Conservation (phyloP, 2,113 vertebrate genomes). For the Melanostigma gelatinosum region DNA sequence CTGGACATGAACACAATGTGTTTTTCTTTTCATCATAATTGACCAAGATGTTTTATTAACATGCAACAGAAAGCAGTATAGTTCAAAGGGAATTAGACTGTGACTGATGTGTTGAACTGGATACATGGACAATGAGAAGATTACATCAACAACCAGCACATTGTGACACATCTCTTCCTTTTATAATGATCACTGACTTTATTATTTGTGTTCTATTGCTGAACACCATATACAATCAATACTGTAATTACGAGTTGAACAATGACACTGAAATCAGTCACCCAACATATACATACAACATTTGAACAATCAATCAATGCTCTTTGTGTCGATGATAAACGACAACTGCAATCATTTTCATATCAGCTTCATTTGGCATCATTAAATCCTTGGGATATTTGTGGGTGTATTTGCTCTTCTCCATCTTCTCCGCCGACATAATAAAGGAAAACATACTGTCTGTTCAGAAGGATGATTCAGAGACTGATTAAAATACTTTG, state of each 20-base stretch:
- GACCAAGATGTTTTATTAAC: not conserved
- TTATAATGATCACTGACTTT: not conserved
- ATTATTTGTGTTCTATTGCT: not conserved
- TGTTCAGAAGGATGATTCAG: constrained; percentile 19
- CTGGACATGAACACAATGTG: not conserved
- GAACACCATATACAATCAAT: not conserved
- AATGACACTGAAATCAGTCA: not conserved
- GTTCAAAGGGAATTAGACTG: not conserved
- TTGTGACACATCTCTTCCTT: not conserved
- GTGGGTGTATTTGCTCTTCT: not conserved
- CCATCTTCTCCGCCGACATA: not conserved
- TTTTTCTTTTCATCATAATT: not conserved
- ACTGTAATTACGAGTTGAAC: not conserved
- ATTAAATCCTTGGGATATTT: constrained; percentile 1
- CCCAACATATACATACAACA: not conserved
- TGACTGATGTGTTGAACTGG: no score
- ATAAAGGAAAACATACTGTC: constrained; percentile 5
- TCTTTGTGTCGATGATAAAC: not conserved
- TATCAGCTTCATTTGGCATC: not conserved
- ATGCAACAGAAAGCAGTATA: not conserved
- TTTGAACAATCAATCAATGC: not conserved
- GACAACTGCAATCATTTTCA: not conserved
- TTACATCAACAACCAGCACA: not conserved
- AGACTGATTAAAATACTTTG: constrained; percentile 7
- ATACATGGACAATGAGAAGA: not conserved